These are phyloP conservation scores for Protomyctophum bolini DNA, from an alignment of 2,113 vertebrate genomes.

Conservation along the genomic window DNA sequence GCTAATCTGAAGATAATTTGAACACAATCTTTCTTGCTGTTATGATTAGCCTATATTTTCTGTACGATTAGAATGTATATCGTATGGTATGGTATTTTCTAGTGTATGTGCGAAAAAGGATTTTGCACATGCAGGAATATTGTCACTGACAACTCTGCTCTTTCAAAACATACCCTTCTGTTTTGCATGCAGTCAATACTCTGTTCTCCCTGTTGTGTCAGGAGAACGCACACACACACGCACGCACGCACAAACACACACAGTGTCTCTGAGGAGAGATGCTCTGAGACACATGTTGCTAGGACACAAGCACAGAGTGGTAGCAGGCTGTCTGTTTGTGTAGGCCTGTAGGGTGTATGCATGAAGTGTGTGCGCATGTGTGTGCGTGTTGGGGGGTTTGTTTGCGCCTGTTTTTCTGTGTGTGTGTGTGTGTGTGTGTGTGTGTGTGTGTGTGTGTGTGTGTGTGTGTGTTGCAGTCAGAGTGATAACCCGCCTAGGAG, in stretches of 20 bases:
- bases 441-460: constrained; percentile 46
- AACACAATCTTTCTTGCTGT: too few relatives aligned
- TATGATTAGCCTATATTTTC: too few relatives aligned
- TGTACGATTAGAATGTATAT: too few relatives aligned
- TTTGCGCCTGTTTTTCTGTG: neutral
- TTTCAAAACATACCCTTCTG: neutral
- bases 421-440: constrained; percentile 23
- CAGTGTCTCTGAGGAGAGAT: constrained; percentile 15
- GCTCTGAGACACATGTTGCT: constrained; percentile 63
- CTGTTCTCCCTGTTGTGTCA: neutral
- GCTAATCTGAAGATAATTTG: too few relatives aligned
- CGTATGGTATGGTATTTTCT: too few relatives aligned
- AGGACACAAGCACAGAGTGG: constrained; percentile 59
- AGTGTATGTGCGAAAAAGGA: too few relatives aligned
- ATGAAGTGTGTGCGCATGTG: neutral
- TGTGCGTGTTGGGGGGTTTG: constrained; percentile 6
- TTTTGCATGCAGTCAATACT: neutral
- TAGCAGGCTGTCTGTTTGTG: constrained; percentile 57
- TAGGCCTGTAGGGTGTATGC: constrained; percentile 17
- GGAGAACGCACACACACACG: neutral
- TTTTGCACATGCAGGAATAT: too few relatives aligned
- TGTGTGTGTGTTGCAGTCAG: constrained; percentile 26
- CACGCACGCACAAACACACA: neutral
- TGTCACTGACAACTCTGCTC: too few relatives aligned
- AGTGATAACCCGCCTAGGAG: constrained; percentile 70